Percentiles rank a stretch among this genome's conserved stretches.
phyloP scores from a whole-genome alignment of 2,113 vertebrate species.

The Mionectes macconnelli region DNA sequence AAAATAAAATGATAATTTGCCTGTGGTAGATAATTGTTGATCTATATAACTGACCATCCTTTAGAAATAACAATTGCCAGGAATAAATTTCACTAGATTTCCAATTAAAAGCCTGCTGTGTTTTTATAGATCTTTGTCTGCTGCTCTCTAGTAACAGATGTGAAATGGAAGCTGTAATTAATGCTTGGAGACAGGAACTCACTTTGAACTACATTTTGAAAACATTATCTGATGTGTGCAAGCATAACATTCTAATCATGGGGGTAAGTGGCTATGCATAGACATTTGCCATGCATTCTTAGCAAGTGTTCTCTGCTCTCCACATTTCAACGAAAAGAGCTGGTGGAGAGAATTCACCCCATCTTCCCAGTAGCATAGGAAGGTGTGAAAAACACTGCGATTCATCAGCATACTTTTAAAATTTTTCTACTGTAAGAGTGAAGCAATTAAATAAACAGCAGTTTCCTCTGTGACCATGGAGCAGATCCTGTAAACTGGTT shows the following conservation, averaged over 20 bases:
- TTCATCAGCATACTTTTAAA: background rate
- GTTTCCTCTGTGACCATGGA: background rate
- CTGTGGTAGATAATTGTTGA: background rate
- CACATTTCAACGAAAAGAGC: background rate
- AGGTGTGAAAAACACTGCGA: background rate
- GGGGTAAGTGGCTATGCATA: background rate
- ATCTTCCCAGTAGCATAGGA: background rate
- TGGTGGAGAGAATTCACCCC: background rate
- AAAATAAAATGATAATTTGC: background rate
- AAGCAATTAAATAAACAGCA: background rate
- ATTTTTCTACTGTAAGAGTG: background rate
- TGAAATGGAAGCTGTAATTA: conserved; percentile 59
- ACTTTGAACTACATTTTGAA: conserved; percentile 28
- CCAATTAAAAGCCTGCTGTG: conserved; percentile 52
- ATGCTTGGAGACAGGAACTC: conserved; percentile 45
- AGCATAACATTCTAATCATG: conserved; percentile 15
- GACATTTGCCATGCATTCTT: background rate
- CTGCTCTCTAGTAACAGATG: conserved; percentile 52
- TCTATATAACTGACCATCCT: background rate
- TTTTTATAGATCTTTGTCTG: conserved; percentile 57
- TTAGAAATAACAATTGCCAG: background rate
- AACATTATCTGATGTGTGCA: conserved; percentile 37
- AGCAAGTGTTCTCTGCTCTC: background rate
- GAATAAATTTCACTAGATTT: conserved; percentile 34
- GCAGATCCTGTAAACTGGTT: background rate